Evolutionary conservation across 1,140 invertebrate genomes (phyloP).

Genomic region (Ericerus pela): DNA sequence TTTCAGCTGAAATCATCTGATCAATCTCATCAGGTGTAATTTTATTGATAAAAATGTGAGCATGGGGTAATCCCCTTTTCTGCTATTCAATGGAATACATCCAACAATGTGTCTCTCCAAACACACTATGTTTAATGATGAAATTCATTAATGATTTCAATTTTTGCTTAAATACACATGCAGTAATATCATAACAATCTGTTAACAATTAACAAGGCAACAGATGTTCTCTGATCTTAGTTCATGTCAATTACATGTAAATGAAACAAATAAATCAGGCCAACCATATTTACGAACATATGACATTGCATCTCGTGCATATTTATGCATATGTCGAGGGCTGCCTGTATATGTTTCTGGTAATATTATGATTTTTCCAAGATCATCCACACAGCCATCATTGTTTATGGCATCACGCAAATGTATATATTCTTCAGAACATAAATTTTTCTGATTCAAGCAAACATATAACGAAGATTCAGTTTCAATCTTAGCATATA

Average conservation of each 20-base stretch:
- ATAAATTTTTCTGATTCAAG: slow-evolving; percentile 28
- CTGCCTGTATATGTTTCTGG: slow-evolving; percentile 31
- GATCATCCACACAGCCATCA: slow-evolving; percentile 17
- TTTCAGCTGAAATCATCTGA: slow-evolving; percentile 36
- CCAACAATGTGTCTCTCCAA: slow-evolving; percentile 9
- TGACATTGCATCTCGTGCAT: slow-evolving; percentile 35
- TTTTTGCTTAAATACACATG: slow-evolving; percentile 19
- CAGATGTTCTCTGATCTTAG: slow-evolving; percentile 3
- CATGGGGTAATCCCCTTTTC: slow-evolving; percentile 32
- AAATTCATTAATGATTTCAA: slow-evolving; percentile 17
- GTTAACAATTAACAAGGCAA: background rate
- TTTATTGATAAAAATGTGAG: slow-evolving; percentile 33
- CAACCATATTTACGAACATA: slow-evolving; percentile 34
- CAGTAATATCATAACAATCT: slow-evolving; percentile 8
- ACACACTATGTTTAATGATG: background rate
- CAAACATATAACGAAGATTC: slow-evolving; percentile 28
- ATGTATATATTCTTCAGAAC: slow-evolving; percentile 26
- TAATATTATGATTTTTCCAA: slow-evolving; percentile 23
- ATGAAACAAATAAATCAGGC: slow-evolving; percentile 16
- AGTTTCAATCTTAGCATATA: slow-evolving; percentile 30
- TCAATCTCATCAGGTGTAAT: slow-evolving; percentile 33
- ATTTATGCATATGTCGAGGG: slow-evolving; percentile 34
- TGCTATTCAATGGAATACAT: slow-evolving; percentile 34
- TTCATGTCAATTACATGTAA: slow-evolving; percentile 15
- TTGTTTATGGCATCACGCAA: slow-evolving; percentile 21